A percentile compares a stretch with the other conserved stretches of the same genome.
Conservation (phyloP, 2,888 invertebrate genomes). For the Tinea trinotella region DNA sequence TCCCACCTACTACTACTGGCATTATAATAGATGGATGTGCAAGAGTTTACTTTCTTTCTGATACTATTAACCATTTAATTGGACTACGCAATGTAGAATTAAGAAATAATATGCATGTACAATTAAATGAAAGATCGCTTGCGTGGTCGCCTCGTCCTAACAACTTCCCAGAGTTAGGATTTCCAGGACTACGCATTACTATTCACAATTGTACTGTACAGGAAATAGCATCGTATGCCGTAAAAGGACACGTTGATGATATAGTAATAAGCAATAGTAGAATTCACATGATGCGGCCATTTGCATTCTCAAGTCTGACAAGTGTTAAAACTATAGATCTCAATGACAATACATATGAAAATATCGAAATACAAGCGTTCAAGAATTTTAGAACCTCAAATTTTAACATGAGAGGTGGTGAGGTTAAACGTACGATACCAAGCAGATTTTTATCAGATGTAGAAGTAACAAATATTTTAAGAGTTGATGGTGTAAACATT, state of each 20-base stretch:
- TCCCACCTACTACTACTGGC: constrained; percentile 65
- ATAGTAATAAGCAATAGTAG: constrained; percentile 75
- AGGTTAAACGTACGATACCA: constrained; percentile 70
- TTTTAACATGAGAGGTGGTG: constrained; percentile 75
- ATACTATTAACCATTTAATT: constrained; percentile 73
- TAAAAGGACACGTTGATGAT: constrained; percentile 80
- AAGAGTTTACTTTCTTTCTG: constrained; percentile 68
- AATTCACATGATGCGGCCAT: constrained; percentile 76
- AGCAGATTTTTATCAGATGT: constrained; percentile 83
- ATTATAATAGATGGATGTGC: constrained; percentile 79
- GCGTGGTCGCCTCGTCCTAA: constrained; percentile 73
- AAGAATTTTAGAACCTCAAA: constrained; percentile 82
- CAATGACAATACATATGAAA: constrained; percentile 71
- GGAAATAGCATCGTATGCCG: constrained; percentile 73
- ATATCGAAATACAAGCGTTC: constrained; percentile 80
- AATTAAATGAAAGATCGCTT: constrained; percentile 74
- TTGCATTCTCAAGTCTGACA: constrained; percentile 81
- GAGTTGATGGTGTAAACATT: constrained; percentile 77
- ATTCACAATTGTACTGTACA: constrained; percentile 65
- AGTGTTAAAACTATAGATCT: constrained; percentile 77
- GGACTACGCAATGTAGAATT: constrained; percentile 76
- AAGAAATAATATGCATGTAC: constrained; percentile 73
- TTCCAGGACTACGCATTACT: constrained; percentile 63
- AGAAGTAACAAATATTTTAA: constrained; percentile 76
- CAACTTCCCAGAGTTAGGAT: constrained; percentile 74